phyloP scores from a whole-genome alignment of 2,113 vertebrate genomes.

The Variabilichromis moorii region DNA sequence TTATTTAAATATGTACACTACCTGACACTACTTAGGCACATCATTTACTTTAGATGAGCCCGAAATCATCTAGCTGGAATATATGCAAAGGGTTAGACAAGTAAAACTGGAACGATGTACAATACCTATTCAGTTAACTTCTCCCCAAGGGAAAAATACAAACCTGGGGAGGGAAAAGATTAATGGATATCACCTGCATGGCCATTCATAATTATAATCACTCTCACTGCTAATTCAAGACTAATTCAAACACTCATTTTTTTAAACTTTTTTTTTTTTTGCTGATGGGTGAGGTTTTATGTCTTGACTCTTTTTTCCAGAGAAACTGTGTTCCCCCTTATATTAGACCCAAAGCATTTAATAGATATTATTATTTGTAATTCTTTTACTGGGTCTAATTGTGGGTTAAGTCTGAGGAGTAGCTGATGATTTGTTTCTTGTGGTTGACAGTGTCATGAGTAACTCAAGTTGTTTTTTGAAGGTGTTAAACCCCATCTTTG shows the following conservation, averaged over 20 bases:
- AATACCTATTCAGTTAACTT: background rate
- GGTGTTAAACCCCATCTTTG: constrained; percentile 3
- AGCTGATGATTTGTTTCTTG: background rate
- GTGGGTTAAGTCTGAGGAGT: background rate
- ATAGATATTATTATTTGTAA: background rate
- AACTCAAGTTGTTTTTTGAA: background rate
- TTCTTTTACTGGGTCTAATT: background rate
- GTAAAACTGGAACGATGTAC: background rate
- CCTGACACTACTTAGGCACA: background rate
- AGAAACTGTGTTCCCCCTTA: background rate
- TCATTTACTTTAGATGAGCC: background rate
- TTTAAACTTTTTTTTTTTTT: background rate
- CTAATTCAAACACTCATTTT: background rate
- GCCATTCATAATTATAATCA: background rate
- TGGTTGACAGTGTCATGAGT: background rate
- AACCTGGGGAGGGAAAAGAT: background rate
- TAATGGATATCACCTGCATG: background rate
- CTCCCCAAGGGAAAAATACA: background rate
- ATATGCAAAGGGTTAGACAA: background rate
- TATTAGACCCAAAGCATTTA: background rate
- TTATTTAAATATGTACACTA: background rate
- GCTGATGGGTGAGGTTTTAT: background rate
- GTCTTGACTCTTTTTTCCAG: background rate
- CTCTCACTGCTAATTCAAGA: background rate
- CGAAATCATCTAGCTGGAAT: background rate